Evolutionary conservation across 2,797 vertebrate genomes (phyloP).

Genomic region (Stomatorhinus walkeri): DNA sequence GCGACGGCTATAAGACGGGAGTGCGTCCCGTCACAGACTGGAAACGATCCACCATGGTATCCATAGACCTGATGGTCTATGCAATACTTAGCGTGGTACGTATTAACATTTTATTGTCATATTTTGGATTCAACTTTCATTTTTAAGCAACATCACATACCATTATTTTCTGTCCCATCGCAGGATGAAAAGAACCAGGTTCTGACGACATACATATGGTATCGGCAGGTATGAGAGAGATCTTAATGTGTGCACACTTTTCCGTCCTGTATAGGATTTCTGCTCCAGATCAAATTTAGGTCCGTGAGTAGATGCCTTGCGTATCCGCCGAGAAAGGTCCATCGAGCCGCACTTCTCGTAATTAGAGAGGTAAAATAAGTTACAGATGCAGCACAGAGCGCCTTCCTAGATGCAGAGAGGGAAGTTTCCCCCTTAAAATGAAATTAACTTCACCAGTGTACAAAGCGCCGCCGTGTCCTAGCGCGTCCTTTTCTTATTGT

Average conservation of each 20-base stretch:
- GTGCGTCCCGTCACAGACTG: constrained; percentile 64
- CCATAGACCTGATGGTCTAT: constrained; percentile 65
- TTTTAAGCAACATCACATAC: background rate
- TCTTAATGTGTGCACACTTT: background rate
- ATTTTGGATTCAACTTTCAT: background rate
- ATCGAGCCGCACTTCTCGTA: constrained; percentile 5
- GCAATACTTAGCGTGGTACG: constrained; percentile 70
- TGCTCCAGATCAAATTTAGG: constrained; percentile 12
- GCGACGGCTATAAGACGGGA: constrained; percentile 55
- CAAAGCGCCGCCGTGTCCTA: background rate
- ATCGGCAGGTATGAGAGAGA: constrained; percentile 58
- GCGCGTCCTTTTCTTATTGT: background rate
- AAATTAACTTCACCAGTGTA: background rate
- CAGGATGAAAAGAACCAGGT: constrained; percentile 77
- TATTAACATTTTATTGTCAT: background rate
- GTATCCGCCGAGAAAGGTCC: background rate
- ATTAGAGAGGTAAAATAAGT: constrained; percentile 17
- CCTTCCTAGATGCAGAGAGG: background rate
- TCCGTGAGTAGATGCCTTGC: background rate
- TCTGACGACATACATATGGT: constrained; percentile 73
- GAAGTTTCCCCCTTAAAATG: background rate
- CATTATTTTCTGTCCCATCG: background rate
- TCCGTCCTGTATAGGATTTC: constrained; percentile 5
- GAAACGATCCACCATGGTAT: constrained; percentile 56
- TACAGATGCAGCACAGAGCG: background rate